Evolutionary conservation across 2,113 vertebrate species (phyloP).

Genomic region (Sylvicapra grimmia): DNA sequence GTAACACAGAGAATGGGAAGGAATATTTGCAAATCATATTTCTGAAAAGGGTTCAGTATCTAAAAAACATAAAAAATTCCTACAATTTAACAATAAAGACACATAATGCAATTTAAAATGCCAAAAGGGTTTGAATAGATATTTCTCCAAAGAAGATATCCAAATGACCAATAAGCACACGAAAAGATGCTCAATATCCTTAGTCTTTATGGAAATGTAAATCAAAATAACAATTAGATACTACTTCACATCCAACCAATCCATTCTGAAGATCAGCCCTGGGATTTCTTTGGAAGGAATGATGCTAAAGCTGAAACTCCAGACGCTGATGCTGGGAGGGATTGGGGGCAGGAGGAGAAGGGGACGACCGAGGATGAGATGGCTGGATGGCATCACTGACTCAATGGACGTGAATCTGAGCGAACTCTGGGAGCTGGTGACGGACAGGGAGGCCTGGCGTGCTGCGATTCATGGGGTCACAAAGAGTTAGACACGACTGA

Average conservation of each 20-base stretch:
- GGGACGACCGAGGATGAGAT: too few species aligned
- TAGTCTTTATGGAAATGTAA: slow-evolving; percentile 13
- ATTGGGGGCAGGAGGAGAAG: too few species aligned
- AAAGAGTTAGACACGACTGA: too few species aligned
- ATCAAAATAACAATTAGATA: slow-evolving; percentile 9
- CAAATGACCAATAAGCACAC: background rate
- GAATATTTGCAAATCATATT: background rate
- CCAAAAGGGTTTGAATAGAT: background rate
- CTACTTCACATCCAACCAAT: background rate
- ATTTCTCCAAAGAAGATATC: background rate
- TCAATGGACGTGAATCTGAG: too few species aligned
- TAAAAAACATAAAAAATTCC: background rate
- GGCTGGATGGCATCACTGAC: too few species aligned
- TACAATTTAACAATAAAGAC: background rate
- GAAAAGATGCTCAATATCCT: background rate
- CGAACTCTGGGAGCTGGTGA: too few species aligned
- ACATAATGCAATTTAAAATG: slow-evolving; percentile 21
- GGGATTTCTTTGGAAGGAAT: too few species aligned
- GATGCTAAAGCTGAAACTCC: too few species aligned
- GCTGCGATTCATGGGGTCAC: too few species aligned
- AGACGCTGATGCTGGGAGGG: too few species aligned
- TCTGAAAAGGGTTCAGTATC: background rate
- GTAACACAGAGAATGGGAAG: background rate
- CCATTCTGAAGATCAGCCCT: too few species aligned
- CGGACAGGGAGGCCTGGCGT: too few species aligned